Conservation (phyloP, 2,888 invertebrate species). For the Drosophila affinis region DNA sequence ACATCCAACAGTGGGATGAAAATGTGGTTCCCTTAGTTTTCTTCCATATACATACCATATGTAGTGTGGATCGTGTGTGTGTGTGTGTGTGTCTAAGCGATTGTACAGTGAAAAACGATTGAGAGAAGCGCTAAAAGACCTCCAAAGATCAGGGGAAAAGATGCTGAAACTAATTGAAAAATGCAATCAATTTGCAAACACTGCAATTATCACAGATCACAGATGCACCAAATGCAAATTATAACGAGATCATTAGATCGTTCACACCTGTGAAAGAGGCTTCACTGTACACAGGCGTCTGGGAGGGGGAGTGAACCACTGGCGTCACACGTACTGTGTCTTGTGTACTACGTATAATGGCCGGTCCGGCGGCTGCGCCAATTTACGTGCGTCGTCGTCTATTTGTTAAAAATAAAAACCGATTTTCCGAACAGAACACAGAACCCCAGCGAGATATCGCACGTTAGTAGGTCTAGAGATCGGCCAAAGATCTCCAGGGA, state of each 20-base stretch:
- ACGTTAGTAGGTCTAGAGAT: constrained; percentile 14
- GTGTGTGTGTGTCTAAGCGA: constrained; percentile 1
- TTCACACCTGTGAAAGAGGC: constrained; percentile 18
- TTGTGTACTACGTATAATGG: constrained; percentile 53
- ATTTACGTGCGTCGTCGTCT: constrained; percentile 69
- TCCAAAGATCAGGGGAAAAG: constrained; percentile 5
- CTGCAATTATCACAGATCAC: constrained; percentile 3
- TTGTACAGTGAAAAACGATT: constrained; percentile 30
- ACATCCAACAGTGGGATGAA: constrained; percentile 42
- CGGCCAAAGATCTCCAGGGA: constrained; percentile 43
- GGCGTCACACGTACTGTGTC: constrained; percentile 36
- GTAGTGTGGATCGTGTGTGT: constrained; percentile 5
- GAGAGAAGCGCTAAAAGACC: constrained; percentile 9
- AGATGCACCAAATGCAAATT: constrained; percentile 3
- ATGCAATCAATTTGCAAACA: constrained; percentile 19
- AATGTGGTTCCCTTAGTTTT: constrained; percentile 30
- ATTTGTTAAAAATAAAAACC: constrained; percentile 71
- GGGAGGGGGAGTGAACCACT: background rate
- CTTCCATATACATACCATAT: background rate
- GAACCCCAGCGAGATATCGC: constrained; percentile 38
- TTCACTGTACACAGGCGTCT: constrained; percentile 49
- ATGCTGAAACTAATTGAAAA: constrained; percentile 20
- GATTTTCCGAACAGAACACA: constrained; percentile 64
- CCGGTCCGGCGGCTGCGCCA: constrained; percentile 60
- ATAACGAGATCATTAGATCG: background rate